phyloP scores from a whole-genome alignment of 1,140 invertebrate species.

The Penaeus chinensis region DNA sequence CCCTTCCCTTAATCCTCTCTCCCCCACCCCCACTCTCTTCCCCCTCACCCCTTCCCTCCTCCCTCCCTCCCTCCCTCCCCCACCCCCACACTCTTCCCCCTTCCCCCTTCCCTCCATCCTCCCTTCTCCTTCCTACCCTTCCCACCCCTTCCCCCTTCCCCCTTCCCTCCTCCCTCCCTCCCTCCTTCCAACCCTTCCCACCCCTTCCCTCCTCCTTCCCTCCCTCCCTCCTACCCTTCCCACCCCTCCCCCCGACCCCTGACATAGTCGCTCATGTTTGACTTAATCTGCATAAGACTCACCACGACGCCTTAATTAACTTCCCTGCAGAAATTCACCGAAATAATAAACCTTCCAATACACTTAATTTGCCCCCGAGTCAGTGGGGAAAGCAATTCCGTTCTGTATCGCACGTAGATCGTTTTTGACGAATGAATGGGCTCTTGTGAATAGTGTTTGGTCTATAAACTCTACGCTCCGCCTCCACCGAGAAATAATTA shows the following conservation, averaged over 20 bases:
- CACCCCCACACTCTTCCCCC: too few species aligned
- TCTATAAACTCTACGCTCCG: slow-evolving; percentile 43
- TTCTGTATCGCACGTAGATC: not conserved
- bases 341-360: slow-evolving; percentile 13
- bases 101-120: too few species aligned
- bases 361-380: slow-evolving; percentile 14
- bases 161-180: not conserved
- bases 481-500: slow-evolving; percentile 42
- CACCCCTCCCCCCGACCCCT: not conserved
- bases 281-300: not conserved
- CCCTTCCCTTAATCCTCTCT: too few species aligned
- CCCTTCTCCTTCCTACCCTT: too few species aligned
- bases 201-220: not conserved
- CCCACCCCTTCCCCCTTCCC: not conserved
- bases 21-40: too few species aligned
- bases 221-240: not conserved
- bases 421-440: slow-evolving; percentile 39
- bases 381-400: slow-evolving; percentile 7
- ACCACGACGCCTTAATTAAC: slow-evolving; percentile 3
- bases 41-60: too few species aligned
- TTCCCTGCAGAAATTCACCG: slow-evolving; percentile 2
- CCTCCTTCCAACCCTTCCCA: not conserved
- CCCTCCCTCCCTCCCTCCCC: too few species aligned
- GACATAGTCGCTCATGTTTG: not conserved
- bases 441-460: slow-evolving; percentile 51